Evolutionary conservation across 2,888 invertebrate genomes (phyloP), one percentile per base, ranked within the genome.

Genomic region (Zeuzera pyrina): DNA sequence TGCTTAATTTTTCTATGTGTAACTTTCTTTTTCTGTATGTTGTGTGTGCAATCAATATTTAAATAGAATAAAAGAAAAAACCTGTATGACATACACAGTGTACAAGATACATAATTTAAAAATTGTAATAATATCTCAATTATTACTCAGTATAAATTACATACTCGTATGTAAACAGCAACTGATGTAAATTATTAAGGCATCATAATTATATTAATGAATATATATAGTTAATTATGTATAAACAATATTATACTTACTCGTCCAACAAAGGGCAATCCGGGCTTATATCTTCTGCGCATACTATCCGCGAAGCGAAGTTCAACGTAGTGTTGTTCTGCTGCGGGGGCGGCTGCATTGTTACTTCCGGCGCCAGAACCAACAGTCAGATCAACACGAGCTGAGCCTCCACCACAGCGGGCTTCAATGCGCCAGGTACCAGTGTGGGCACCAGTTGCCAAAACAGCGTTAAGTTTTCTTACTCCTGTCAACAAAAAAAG

Each of bases 251-350:
- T n/a, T n/a, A 3, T 8, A 65, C 78, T 73, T 49, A 88, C 89
- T 70, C 88, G 84, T 45, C 89, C 89, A 34, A 88, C 84, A 56
- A 89, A 89, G 4, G 89, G 89, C 33, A 89, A 61, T 21, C 89
- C 88, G 16, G 89, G 89, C 45, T 89, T 89, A 62, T 89, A 89
- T 25, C 88, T 66, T 28, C 88, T 59, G 25, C 88, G 61, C 88
- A 89, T 89, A 52, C 87, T 88, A 32, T 85, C 86, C 29, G 88
- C 88, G 34, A 89, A 89, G 30, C 88, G 65, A 34, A 89, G 66
- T 46, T 89, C 89, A 7, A 89, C 89, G 44, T 87, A 89, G 49
- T 89, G 89, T 45, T 88, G 88, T 42, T 89, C 89, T 4, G 87
- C 88, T 2, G 88, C 88, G 0, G 88, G 86, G 0, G 88, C 85